Conservation (phyloP, 2,797 vertebrate genomes). For the Synanceia verrucosa region DNA sequence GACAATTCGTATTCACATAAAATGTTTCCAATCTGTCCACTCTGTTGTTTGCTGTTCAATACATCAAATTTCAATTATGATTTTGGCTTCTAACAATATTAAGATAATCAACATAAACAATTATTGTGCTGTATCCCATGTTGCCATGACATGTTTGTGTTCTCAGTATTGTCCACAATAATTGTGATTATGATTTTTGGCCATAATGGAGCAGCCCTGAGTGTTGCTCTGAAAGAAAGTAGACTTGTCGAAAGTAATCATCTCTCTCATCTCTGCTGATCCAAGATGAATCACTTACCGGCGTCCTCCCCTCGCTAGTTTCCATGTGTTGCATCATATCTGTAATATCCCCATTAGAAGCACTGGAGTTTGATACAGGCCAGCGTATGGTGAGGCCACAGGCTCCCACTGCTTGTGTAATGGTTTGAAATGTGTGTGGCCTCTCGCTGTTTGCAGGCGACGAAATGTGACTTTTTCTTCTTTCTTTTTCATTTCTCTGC, state of each 20-base stretch:
- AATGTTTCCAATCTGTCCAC: too few species aligned
- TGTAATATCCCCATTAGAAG: constrained; percentile 36
- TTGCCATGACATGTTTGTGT: too few species aligned
- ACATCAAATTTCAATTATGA: too few species aligned
- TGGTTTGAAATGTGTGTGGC: constrained; percentile 27
- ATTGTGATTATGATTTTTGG: too few species aligned
- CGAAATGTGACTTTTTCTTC: constrained; percentile 9
- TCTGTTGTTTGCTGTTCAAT: too few species aligned
- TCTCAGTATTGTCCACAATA: too few species aligned
- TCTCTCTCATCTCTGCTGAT: constrained; percentile 37
- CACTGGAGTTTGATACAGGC: constrained; percentile 14
- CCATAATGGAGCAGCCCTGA: too few species aligned
- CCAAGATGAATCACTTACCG: constrained; percentile 19
- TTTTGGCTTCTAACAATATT: too few species aligned
- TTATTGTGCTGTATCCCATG: too few species aligned
- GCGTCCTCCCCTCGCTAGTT: constrained; percentile 29
- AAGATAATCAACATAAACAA: too few species aligned
- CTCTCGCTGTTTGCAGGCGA: background rate
- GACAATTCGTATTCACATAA: too few species aligned
- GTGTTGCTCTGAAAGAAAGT: constrained; percentile 10
- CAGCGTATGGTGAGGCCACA: background rate
- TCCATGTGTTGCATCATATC: constrained; percentile 70
- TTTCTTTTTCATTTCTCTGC: constrained; percentile 12
- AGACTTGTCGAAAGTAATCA: constrained; percentile 13
- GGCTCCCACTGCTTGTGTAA: constrained; percentile 30